Evolutionary conservation across 2,888 invertebrate species (phyloP).

Genomic region (Dolichomitus sp.): DNA sequence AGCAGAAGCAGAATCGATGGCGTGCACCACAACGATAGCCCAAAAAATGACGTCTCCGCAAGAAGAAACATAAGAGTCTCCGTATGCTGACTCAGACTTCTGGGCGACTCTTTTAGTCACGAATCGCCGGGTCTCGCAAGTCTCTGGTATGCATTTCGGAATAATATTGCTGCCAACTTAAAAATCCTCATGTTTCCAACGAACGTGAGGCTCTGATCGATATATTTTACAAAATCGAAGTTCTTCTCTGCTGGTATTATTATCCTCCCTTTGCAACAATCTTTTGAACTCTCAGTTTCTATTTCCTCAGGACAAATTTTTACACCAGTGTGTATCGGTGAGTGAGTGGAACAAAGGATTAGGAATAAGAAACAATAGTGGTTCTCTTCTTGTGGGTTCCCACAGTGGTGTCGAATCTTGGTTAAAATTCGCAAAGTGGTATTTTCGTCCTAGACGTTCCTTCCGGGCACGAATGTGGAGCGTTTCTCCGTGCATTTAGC

Average conservation of each 20-base stretch:
- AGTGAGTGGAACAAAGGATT: constrained; percentile 35
- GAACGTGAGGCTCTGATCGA: constrained; percentile 26
- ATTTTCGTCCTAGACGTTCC: constrained; percentile 74
- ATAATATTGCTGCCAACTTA: constrained; percentile 2
- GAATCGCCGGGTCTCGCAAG: constrained; percentile 19
- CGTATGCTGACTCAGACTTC: constrained; percentile 6
- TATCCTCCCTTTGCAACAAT: constrained; percentile 26
- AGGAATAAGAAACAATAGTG: constrained; percentile 56
- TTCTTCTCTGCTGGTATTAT: constrained; percentile 46
- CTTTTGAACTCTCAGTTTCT: constrained; percentile 55
- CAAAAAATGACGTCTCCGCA: constrained; percentile 50
- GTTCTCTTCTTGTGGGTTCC: constrained; percentile 37
- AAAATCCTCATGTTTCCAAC: constrained; percentile 4
- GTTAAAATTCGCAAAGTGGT: constrained; percentile 76
- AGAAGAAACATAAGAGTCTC: constrained; percentile 37
- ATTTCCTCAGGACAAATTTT: constrained; percentile 59
- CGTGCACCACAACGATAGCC: constrained; percentile 42
- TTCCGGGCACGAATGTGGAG: constrained; percentile 74
- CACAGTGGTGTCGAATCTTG: constrained; percentile 37
- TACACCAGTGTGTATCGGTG: constrained; percentile 25
- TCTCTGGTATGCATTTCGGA: constrained; percentile 20
- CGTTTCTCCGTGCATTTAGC: constrained; percentile 38
- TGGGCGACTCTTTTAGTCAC: constrained; percentile 23
- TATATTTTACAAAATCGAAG: constrained; percentile 46
- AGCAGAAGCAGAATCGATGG: constrained; percentile 44